Conservation (phyloP, 1,140 invertebrate genomes). For the Pachypeltis micranthus region DNA sequence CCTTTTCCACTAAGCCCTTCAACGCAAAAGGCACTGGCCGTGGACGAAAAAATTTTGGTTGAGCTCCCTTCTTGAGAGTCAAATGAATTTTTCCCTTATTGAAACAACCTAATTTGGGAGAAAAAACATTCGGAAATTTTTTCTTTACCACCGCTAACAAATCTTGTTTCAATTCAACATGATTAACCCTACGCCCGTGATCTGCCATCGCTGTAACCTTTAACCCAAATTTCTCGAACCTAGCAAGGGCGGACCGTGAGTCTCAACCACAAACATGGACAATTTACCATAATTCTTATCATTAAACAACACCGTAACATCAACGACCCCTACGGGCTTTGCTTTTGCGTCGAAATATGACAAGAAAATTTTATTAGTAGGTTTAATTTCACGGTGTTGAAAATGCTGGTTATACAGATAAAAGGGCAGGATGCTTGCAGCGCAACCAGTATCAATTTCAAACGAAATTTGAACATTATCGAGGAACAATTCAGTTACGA, state of each 20-base stretch:
- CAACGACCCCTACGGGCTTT: not conserved
- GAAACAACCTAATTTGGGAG: too few species aligned
- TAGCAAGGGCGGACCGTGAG: not conserved
- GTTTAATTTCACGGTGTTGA: not conserved
- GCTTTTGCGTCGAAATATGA: not conserved
- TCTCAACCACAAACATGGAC: not conserved
- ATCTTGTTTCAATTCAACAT: too few species aligned
- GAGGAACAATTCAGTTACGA: not conserved
- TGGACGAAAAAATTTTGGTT: constrained; percentile 2
- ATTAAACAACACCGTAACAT: not conserved
- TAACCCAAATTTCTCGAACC: too few species aligned
- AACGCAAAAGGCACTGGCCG: not conserved
- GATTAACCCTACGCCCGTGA: too few species aligned
- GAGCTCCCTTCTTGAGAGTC: too few species aligned
- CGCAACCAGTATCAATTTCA: not conserved
- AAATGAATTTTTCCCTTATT: too few species aligned
- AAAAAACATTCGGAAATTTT: too few species aligned
- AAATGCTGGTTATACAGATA: not conserved
- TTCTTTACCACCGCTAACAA: too few species aligned
- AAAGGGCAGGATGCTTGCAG: not conserved
- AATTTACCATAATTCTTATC: not conserved
- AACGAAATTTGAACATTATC: not conserved
- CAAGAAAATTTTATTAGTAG: not conserved
- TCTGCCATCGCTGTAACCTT: too few species aligned
- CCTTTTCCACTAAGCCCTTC: not conserved